phyloP scores from a whole-genome alignment of 2,888 invertebrate genomes.

The Prenolepis imparis region DNA sequence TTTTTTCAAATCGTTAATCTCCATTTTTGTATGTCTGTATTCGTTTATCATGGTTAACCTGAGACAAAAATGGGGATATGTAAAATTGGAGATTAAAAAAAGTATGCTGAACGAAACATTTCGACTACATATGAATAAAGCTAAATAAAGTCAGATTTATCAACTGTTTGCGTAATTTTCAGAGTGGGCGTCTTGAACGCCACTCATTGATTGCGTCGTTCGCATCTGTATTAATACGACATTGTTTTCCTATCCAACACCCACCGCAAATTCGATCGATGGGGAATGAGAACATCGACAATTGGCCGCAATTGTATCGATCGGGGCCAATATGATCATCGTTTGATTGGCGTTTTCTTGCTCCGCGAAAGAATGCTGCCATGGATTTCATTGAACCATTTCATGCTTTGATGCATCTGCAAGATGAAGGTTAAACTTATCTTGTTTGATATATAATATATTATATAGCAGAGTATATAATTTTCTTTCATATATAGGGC shows the following conservation, averaged over 20 bases:
- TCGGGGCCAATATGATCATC: constrained; percentile 70
- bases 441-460: neutral
- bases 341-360: constrained; percentile 49
- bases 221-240: constrained; percentile 46
- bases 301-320: constrained; percentile 82
- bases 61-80: neutral
- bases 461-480: neutral
- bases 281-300: constrained; percentile 77
- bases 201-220: constrained; percentile 71
- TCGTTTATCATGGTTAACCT: neutral
- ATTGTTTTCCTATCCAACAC: constrained; percentile 73
- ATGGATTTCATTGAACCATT: constrained; percentile 43
- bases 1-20: constrained; percentile 3
- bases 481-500: neutral
- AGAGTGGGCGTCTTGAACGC: constrained; percentile 77
- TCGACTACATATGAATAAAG: constrained; percentile 71
- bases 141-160: constrained; percentile 76
- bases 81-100: constrained; percentile 35
- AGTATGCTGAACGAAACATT: constrained; percentile 43
- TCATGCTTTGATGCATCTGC: constrained; percentile 40
- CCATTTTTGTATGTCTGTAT: neutral
- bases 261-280: constrained; percentile 78
- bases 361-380: constrained; percentile 49
- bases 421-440: constrained; percentile 41
- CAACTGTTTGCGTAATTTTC: constrained; percentile 76